A percentile compares a stretch with the other conserved stretches of the same genome.
phyloP scores from a whole-genome alignment of 2,888 invertebrate species.

The Melolontha melolontha region DNA sequence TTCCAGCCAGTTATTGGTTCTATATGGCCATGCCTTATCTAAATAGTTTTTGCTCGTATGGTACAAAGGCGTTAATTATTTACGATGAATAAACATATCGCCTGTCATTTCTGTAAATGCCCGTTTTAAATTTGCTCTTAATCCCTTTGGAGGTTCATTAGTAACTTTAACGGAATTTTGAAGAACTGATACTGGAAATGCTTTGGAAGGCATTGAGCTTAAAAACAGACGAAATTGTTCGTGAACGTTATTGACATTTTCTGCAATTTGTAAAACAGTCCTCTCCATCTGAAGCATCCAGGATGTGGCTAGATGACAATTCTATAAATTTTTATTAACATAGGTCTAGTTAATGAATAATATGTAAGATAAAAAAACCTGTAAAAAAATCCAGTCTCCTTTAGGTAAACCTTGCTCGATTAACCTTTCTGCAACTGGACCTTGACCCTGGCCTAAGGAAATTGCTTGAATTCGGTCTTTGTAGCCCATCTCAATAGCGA shows the following conservation, averaged over 20 bases:
- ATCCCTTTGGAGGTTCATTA: slow-evolving; percentile 93
- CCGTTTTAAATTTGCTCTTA: slow-evolving; percentile 88
- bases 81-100: slow-evolving; percentile 84
- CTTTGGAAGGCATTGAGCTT: slow-evolving; percentile 89
- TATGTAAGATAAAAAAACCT: slow-evolving; percentile 70
- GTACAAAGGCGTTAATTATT: slow-evolving; percentile 49
- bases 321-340: slow-evolving; percentile 69
- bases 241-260: slow-evolving; percentile 75
- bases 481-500: slow-evolving; percentile 81
- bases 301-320: slow-evolving; percentile 92
- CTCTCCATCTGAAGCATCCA: slow-evolving; percentile 91
- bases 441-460: slow-evolving; percentile 92
- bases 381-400: slow-evolving; percentile 92
- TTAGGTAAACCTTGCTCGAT: slow-evolving; percentile 76
- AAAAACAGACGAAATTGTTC: slow-evolving; percentile 84
- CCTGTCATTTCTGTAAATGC: slow-evolving; percentile 83
- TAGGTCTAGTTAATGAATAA: slow-evolving; percentile 11
- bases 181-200: slow-evolving; percentile 90
- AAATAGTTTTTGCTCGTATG: too few species aligned
- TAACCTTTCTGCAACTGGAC: slow-evolving; percentile 86
- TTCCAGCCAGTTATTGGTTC: too few species aligned
- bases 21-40: too few species aligned
- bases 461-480: slow-evolving; percentile 80
- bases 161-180: slow-evolving; percentile 96
- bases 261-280: slow-evolving; percentile 78